Evolutionary conservation across 1,140 invertebrate species (phyloP), one percentile per base, ranked within the genome.

Genomic region (Sycobia sp.): DNA sequence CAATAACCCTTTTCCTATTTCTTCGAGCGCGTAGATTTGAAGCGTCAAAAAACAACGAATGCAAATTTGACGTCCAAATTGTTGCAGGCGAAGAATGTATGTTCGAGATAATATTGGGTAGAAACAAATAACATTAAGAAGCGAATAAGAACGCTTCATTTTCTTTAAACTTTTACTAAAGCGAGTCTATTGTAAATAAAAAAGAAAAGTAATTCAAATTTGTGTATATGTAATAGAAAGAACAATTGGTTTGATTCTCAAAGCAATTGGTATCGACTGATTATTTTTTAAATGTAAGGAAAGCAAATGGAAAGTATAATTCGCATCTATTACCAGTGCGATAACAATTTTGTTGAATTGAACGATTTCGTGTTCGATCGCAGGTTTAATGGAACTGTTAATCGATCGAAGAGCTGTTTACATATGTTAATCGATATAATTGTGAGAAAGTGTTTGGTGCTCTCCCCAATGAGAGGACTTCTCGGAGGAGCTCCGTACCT

Each of bases 41-140:
- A n/a, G n/a, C n/a, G n/a, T n/a, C n/a, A n/a, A n/a, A n/a, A 11
- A 23, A 62, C 59, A 62, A 62, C 58, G 58, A 61, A 61, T 27
- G n/a, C 13, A 5, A 38, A 46, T 47, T 47, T 47, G 14, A 47
- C 50, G 50, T 54, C 41, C 59, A 54, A 23, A n/a, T 23, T 34
- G 46, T 44, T 18, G 36, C 38, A 23, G 18, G 27, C 41, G 18
- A 61, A 10, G 39, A 23, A 36, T 44, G 18, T 41, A 11, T 23
- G 27, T 29, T 25, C 10, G 27, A 32, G 9, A 2, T 3, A 32
- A 51, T n/a, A n/a, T n/a, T n/a, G n/a, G n/a, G n/a, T n/a, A n/a
- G n/a, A n/a, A n/a, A n/a, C 0, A 25, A 13, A 46, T 13, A 46
- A 25, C 20, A 44, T 41, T 56, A 34, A 29, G 20, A 22, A 53